Conservation (phyloP, 2,113 vertebrate genomes). For the Microcebus lehilahytsara region DNA sequence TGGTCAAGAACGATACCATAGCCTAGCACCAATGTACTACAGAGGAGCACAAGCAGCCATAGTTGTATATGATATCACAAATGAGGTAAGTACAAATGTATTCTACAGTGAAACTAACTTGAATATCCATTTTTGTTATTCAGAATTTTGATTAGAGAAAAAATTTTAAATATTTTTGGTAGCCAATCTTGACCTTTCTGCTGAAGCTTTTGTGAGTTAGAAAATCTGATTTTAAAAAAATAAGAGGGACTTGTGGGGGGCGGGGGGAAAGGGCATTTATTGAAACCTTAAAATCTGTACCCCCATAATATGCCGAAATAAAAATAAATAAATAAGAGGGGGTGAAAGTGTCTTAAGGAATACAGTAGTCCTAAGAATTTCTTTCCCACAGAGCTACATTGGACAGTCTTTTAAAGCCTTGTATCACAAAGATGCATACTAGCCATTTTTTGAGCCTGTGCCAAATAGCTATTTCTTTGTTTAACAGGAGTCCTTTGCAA, state of each 20-base stretch:
- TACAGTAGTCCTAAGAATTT: not conserved
- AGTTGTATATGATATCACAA: slow-evolving; percentile 99
- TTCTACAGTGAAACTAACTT: not conserved
- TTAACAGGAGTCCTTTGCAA: slow-evolving; percentile 97
- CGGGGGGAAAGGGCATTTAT: too few species aligned
- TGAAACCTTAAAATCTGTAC: too few species aligned
- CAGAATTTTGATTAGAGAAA: not conserved
- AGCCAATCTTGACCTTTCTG: slow-evolving; percentile 15
- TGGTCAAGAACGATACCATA: slow-evolving; percentile 99
- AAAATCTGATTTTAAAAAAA: not conserved
- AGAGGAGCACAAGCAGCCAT: slow-evolving; percentile 99
- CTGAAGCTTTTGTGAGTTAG: slow-evolving; percentile 12
- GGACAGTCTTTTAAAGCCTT: slow-evolving; percentile 11
- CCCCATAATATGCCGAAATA: too few species aligned
- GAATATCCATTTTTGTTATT: not conserved
- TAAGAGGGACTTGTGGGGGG: not conserved
- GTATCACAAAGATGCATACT: not conserved
- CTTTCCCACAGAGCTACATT: not conserved
- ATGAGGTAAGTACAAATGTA: slow-evolving; percentile 88
- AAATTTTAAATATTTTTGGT: not conserved
- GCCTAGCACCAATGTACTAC: slow-evolving; percentile 99
- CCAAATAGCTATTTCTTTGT: slow-evolving; percentile 63
- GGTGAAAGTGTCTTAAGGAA: not conserved
- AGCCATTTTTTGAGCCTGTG: slow-evolving; percentile 13
- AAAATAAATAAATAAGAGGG: not conserved